phyloP scores from a whole-genome alignment of 2,113 vertebrate species.

The Choloepus hoffmanni region DNA sequence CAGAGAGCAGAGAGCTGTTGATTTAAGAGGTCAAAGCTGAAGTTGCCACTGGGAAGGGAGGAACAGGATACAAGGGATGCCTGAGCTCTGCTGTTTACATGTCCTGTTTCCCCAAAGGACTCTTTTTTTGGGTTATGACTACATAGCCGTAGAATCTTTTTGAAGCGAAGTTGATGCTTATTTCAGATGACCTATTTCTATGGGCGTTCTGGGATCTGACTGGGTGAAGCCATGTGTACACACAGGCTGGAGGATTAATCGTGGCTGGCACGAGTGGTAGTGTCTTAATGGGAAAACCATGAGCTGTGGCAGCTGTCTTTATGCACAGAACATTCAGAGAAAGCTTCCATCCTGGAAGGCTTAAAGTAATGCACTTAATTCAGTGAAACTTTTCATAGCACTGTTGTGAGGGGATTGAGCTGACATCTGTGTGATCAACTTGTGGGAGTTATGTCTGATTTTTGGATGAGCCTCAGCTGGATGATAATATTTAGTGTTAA shows the following conservation, averaged over 20 bases:
- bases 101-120: constrained; percentile 71
- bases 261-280: constrained; percentile 23
- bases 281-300: not conserved
- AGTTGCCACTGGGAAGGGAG: constrained; percentile 23
- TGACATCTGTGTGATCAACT: constrained; percentile 12
- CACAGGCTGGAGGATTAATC: constrained; percentile 46
- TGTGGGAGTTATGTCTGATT: not conserved
- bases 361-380: constrained; percentile 65
- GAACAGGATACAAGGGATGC: constrained; percentile 57
- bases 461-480: not conserved
- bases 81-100: constrained; percentile 65
- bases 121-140: constrained; percentile 74
- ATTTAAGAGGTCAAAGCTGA: constrained; percentile 49
- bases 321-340: constrained; percentile 28
- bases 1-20: constrained; percentile 23
- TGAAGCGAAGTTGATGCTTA: constrained; percentile 76
- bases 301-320: constrained; percentile 58
- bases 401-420: not conserved
- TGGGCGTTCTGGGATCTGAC: constrained; percentile 58
- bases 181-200: constrained; percentile 79
- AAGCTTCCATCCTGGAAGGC: constrained; percentile 9
- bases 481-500: constrained; percentile 39
- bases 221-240: constrained; percentile 41
- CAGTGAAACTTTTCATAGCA: constrained; percentile 27
- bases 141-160: constrained; percentile 76